Base-by-base conservation (phyloP, 2,797 vertebrate genomes). In the Scomberomorus guttatus region DNA sequence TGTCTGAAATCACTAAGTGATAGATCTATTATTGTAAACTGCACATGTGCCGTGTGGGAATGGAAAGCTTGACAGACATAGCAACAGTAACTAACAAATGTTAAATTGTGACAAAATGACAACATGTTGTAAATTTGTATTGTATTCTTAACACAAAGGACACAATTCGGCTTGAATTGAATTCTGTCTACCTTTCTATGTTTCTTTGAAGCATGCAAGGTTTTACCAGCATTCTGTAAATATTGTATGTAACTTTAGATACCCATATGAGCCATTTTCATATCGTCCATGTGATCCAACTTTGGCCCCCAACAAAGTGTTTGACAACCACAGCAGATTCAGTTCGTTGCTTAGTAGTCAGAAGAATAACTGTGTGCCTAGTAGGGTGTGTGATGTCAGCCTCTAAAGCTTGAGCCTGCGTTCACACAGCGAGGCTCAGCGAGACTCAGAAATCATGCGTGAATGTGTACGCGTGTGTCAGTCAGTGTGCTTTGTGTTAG, bases 351-450 rank as follows among this genome's bases (percentile, higher is more conserved):
- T 83, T 37, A 70, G 66, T 69, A 72, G 70, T 79, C 72, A 73
- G 51, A 85, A 42, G 54, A 64, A 81, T 60, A 72, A 68, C 78
- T 59, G 46, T 71, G 62, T 68, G 55, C 39, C 68, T 74, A 55
- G 81, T 52, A 64, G 79, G 73, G 75, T 86, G 82, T 85, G 68
- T 75, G 74, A 81, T 77, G 66, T 85, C 86, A 70, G 69, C 73
- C 57, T 84, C 59, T 66, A 60, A 81, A 81, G 72, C 72, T 83
- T 32, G 12, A 14, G 61, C 57, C 52, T 65, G 60, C 72, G 77
- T 82, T 86, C 77, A 79, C 70, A 50, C 73, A 68, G 61, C 1
- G 9, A 77, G 68, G 66, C 68, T 67, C 63, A 74, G 63, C 2
- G 39, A 70, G 63, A 79, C 56, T 72, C 37, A 25, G 44, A 61